These are phyloP conservation scores for Periphyllus acericola DNA, from an alignment of 2,888 invertebrate genomes.

Conservation along the genomic window DNA sequence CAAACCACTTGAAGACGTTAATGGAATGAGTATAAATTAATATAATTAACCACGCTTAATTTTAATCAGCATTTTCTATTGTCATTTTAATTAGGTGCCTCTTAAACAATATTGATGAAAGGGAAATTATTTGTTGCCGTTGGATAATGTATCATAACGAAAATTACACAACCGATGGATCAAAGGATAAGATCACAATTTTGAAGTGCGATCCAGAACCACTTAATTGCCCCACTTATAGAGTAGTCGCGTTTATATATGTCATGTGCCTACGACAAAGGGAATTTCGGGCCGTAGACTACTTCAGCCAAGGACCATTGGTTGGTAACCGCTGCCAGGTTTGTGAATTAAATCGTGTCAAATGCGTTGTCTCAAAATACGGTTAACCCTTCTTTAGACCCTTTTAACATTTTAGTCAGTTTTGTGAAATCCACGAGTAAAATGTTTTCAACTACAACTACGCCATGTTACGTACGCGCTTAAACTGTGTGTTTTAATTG, in stretches of 20 bases:
- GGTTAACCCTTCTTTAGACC: conserved; percentile 33
- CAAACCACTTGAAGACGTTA: background rate
- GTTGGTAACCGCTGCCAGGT: conserved; percentile 28
- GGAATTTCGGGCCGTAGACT: conserved; percentile 28
- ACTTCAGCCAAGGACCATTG: conserved; percentile 36
- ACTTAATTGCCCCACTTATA: conserved; percentile 22
- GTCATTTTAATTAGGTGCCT: background rate
- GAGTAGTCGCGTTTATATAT: background rate
- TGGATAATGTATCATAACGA: conserved; percentile 26
- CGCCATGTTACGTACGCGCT: background rate
- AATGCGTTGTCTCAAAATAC: conserved; percentile 35
- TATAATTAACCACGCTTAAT: background rate
- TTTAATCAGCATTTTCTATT: background rate
- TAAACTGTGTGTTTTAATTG: conserved; percentile 14
- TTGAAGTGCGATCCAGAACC: conserved; percentile 18
- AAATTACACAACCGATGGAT: conserved; percentile 16
- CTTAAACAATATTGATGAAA: background rate
- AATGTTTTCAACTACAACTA: conserved; percentile 7
- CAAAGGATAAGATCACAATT: conserved; percentile 25
- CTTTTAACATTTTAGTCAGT: conserved; percentile 25
- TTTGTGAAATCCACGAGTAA: background rate
- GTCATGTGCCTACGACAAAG: conserved; percentile 12
- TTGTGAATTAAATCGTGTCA: conserved; percentile 40
- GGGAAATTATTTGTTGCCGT: conserved; percentile 11
- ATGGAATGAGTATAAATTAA: background rate